Conservation (phyloP, 2,113 vertebrate species). For the Zosterops lateralis region DNA sequence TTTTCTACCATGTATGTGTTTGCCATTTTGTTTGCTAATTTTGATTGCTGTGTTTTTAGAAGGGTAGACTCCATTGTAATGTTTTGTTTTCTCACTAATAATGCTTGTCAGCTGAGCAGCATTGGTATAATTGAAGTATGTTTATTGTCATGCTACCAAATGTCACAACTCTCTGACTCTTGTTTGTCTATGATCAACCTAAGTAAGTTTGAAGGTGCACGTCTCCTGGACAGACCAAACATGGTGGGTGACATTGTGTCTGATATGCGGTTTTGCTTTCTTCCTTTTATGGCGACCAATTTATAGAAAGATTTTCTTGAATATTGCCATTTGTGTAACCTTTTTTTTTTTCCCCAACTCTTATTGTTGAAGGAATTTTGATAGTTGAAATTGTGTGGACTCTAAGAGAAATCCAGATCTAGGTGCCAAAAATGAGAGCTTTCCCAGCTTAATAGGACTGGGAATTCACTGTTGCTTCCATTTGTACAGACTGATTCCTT, state of each 20-base stretch:
- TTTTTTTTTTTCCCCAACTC: background rate
- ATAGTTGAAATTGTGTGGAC: background rate
- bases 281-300: background rate
- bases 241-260: background rate
- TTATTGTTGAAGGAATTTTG: background rate
- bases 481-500: background rate
- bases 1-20: background rate
- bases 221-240: background rate
- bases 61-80: background rate
- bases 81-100: background rate
- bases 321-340: background rate
- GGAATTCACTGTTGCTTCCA: background rate
- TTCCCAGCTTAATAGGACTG: background rate
- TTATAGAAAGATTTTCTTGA: background rate
- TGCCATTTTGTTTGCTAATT: background rate
- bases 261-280: background rate
- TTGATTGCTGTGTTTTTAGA: background rate
- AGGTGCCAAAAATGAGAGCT: background rate
- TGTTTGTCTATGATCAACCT: background rate
- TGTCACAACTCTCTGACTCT: background rate
- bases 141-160: background rate
- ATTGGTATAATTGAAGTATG: background rate
- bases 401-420: background rate
- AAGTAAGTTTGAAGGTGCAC: background rate
- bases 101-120: background rate